Evolutionary conservation across 2,113 vertebrate species (phyloP).

Genomic region (Coryphaenoides rupestris): DNA sequence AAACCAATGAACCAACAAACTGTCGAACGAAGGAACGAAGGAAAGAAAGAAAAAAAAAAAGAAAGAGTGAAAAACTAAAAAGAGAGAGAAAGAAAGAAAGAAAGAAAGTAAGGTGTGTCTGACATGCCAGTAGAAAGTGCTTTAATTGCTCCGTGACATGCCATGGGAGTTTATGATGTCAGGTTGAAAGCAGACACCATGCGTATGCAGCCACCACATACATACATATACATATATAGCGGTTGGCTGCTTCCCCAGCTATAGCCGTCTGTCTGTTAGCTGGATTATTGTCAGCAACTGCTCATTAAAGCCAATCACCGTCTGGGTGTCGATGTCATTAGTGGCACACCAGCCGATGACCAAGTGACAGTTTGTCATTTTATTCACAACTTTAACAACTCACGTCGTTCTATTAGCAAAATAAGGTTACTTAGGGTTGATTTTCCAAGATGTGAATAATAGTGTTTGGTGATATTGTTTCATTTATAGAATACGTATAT

Average conservation of each 20-base stretch:
- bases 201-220: slow-evolving; percentile 18
- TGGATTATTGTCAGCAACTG: slow-evolving; percentile 63
- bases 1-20: too few relatives aligned
- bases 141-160: slow-evolving; percentile 37
- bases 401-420: not conserved
- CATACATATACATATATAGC: not conserved
- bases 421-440: too few relatives aligned
- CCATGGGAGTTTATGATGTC: slow-evolving; percentile 54
- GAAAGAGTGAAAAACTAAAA: not conserved
- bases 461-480: not conserved
- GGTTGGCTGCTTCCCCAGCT: not conserved
- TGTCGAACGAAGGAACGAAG: too few relatives aligned
- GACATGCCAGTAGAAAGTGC: too few relatives aligned
- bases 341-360: slow-evolving; percentile 25
- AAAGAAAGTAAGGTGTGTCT: not conserved
- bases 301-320: slow-evolving; percentile 61
- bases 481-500: not conserved
- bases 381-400: not conserved
- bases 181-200: slow-evolving; percentile 46
- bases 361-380: slow-evolving; percentile 18
- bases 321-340: slow-evolving; percentile 62
- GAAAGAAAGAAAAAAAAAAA: not conserved
- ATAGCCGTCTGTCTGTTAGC: slow-evolving; percentile 59
- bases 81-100: not conserved
- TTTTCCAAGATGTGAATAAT: too few relatives aligned